phyloP scores from a whole-genome alignment of 64 coral and sea anemone genomes.

The Trachythela sp. region DNA sequence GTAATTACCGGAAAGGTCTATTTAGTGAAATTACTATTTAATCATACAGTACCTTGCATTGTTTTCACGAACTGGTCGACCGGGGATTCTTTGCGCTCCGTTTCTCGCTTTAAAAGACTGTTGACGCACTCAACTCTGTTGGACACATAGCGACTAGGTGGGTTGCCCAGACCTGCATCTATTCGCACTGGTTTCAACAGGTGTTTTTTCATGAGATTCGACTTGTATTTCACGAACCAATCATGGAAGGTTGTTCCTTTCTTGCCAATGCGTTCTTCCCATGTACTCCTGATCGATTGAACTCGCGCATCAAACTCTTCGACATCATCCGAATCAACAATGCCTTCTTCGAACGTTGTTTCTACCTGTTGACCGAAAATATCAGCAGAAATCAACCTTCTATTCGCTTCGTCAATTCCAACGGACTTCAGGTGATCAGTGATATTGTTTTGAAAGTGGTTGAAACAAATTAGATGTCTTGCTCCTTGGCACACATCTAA shows the following conservation, averaged over 20 bases:
- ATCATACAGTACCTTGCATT: no score
- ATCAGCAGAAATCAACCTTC: neutral
- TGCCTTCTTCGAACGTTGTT: constrained; percentile 7
- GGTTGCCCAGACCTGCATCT: constrained; percentile 23
- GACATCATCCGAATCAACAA: constrained; percentile 21
- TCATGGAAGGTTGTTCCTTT: constrained; percentile 1
- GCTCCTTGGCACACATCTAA: neutral
- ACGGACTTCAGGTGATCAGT: constrained; percentile 9
- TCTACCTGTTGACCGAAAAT: constrained; percentile 34
- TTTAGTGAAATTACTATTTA: no score
- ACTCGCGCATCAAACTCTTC: constrained; percentile 14
- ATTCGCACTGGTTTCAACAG: constrained; percentile 15
- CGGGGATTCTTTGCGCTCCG: constrained; percentile 20
- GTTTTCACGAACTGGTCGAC: constrained; percentile 7
- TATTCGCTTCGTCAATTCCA: constrained; percentile 15
- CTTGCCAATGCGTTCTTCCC: neutral
- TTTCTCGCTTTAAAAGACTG: constrained; percentile 21
- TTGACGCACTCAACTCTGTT: constrained; percentile 36
- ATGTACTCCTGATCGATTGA: neutral
- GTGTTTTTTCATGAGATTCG: neutral
- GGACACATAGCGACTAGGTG: neutral
- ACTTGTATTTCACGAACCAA: constrained; percentile 33
- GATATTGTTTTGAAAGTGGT: constrained; percentile 16
- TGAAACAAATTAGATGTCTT: constrained; percentile 13
- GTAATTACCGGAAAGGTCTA: no score